Percentiles rank a stretch among this genome's conserved stretches.
Conservation (phyloP, 2,797 vertebrate genomes). For the Eulemur mongoz region DNA sequence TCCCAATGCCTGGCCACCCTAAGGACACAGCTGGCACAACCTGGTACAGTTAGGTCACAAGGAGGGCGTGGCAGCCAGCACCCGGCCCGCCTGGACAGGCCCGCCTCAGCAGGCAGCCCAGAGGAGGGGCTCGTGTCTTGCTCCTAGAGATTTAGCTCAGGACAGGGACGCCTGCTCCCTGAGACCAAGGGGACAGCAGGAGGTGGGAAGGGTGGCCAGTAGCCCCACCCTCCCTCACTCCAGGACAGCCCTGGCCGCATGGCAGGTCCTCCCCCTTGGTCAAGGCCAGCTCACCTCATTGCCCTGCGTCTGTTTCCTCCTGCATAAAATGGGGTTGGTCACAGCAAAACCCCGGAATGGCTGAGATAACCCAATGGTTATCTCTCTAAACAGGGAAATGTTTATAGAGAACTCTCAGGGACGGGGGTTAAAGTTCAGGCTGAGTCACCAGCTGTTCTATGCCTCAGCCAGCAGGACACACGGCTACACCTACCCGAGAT, state of each 20-base stretch:
- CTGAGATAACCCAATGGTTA: not conserved
- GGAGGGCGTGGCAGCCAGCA: not conserved
- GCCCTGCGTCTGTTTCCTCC: not conserved
- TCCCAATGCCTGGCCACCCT: rapidly evolving
- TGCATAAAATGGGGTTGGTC: not conserved
- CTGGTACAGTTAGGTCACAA: not conserved
- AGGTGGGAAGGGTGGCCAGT: not conserved
- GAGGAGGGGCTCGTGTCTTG: too few relatives aligned
- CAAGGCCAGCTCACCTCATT: not conserved
- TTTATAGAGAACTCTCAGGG: not conserved
- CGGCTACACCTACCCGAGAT: not conserved
- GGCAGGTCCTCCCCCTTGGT: not conserved
- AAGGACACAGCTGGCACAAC: not conserved
- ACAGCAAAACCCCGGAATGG: not conserved
- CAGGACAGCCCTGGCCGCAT: not conserved
- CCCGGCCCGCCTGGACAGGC: not conserved
- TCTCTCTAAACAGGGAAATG: not conserved
- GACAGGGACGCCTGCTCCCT: not conserved
- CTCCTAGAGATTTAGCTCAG: not conserved
- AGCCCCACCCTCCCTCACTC: not conserved
- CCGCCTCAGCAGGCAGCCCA: not conserved
- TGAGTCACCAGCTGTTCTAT: not conserved
- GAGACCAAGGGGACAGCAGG: not conserved
- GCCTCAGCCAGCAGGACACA: not conserved
- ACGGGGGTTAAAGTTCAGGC: not conserved